These are phyloP conservation scores for Anomalospiza imberbis DNA, from an alignment of 2,797 vertebrate genomes.

Conservation along the genomic window DNA sequence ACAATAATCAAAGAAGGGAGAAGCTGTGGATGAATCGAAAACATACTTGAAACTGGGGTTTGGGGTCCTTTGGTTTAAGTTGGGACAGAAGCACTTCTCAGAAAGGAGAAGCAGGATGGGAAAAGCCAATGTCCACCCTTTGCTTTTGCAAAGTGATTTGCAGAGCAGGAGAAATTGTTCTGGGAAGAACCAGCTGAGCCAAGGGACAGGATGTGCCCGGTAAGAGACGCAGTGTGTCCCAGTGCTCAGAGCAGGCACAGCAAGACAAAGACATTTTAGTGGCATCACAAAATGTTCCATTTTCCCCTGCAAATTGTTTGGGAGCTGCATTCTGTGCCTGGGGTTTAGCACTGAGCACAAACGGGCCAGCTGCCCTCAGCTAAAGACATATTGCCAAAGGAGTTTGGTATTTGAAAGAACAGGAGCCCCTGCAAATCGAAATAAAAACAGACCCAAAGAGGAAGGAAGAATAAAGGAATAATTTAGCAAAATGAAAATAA, in stretches of 20 bases:
- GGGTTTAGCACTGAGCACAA: neutral
- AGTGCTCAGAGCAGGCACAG: neutral
- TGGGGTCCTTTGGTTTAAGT: neutral
- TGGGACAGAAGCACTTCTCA: neutral
- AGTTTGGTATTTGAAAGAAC: neutral
- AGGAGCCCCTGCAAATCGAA: neutral
- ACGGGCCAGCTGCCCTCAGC: neutral
- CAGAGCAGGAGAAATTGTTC: neutral
- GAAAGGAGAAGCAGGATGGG: neutral
- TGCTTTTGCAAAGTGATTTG: neutral
- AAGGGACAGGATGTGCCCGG: neutral
- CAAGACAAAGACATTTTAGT: neutral
- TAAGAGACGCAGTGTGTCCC: neutral
- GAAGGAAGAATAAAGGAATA: conserved; percentile 11
- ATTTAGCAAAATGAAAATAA: conserved; percentile 23
- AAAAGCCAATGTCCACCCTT: neutral
- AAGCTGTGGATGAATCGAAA: neutral
- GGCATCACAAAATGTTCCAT: neutral
- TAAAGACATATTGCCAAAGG: neutral
- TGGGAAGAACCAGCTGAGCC: neutral
- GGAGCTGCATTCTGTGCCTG: neutral
- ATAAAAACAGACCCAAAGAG: neutral
- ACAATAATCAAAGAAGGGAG: neutral
- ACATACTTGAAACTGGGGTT: neutral
- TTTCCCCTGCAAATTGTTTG: neutral